These are phyloP conservation scores for Peromyscus californicus DNA, from an alignment of 2,113 vertebrate genomes.

Conservation along the genomic window DNA sequence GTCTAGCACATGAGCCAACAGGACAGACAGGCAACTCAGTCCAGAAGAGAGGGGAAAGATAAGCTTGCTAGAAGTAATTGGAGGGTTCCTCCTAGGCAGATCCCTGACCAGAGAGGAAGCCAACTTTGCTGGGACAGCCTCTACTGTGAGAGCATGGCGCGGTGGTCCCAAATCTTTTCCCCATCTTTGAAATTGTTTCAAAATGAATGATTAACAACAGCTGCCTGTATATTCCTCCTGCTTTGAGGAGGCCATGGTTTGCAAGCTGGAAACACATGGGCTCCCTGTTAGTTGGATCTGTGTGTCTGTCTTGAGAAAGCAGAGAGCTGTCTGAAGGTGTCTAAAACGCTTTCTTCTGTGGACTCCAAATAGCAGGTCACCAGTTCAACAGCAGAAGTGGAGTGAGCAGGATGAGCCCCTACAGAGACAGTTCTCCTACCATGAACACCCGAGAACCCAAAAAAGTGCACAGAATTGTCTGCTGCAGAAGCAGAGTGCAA, in stretches of 20 bases:
- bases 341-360: background rate
- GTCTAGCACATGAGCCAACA: background rate
- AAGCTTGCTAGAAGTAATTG: background rate
- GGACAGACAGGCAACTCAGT: background rate
- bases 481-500: background rate
- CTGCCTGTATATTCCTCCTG: background rate
- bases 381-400: background rate
- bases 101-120: background rate
- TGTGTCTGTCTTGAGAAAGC: background rate
- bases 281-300: background rate
- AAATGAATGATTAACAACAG: background rate
- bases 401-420: background rate
- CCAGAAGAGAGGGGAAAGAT: background rate
- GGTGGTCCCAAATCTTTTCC: slow-evolving; percentile 26
- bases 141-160: background rate
- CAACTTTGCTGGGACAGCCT: background rate
- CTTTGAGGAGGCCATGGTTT: background rate
- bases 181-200: slow-evolving; percentile 38
- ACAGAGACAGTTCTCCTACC: background rate
- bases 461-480: background rate
- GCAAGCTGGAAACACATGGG: background rate
- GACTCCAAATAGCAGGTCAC: background rate
- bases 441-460: background rate
- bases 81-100: background rate
- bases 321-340: background rate